Evolutionary conservation across 2,797 vertebrate genomes (phyloP), one percentile per base, ranked within the genome.

Genomic region (Protonibea diacanthus): DNA sequence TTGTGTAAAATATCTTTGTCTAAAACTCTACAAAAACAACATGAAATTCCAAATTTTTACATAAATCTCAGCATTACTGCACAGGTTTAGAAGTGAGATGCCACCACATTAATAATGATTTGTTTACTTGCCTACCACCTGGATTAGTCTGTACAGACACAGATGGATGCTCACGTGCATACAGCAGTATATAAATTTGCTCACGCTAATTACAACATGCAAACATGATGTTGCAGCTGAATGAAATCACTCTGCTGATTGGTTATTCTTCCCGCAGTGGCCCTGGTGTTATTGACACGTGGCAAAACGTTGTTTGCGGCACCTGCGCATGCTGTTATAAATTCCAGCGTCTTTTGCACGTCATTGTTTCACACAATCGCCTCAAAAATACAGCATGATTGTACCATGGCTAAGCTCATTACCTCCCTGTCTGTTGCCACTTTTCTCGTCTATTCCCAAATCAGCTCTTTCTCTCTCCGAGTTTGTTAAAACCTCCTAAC

Each of bases 401-500:
- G 49, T 42, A 27, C 47, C 12, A 38, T 13, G 45, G 25, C 71
- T 76, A 47, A 85, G 78, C 83, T 87, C 77, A 83, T 84, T 79
- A 83, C 20, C 17, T 71, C 51, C 65, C 62, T 38, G 47, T 60
- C 49, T 84, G 29, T 56, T 71, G 47, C 60, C 51, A 52, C 38
- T 68, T 71, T 38, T 78, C 59, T 52, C 21, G 53, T 71, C 60
- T 78, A 58, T 81, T 86, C 76, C 78, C 76, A 76, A 21, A 83
- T 82, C 82, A 69, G 42, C 68, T 68, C 59, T 74, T 66, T 76
- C 57, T 80, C 51, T 80, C 66, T 65, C 48, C 0, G 51, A 86
- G 72, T 89, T 80, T 0, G 78, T 81, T 85, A 76, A 82, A 74
- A 58, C 61, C 69, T 82, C 66, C 20, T 66, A 29, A 29, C 59